phyloP scores from a whole-genome alignment of 1,140 invertebrate species.

The Vollenhovia emeryi region DNA sequence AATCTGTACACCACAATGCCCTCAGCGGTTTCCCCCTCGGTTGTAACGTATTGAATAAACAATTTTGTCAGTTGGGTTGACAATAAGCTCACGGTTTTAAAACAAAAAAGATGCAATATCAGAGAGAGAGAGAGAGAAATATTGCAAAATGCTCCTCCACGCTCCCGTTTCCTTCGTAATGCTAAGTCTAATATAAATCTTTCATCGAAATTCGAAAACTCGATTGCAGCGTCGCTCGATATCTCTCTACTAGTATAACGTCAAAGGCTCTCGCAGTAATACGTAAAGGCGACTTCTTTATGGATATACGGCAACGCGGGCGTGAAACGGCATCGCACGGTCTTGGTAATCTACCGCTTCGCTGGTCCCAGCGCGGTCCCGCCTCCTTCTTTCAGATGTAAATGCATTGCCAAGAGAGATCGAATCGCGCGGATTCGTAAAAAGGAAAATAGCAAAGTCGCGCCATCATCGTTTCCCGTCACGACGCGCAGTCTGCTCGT shows the following conservation, averaged over 20 bases:
- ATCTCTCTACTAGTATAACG: neutral
- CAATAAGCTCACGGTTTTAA: no score
- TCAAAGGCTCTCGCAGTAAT: neutral
- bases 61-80: no score
- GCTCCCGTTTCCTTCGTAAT: neutral
- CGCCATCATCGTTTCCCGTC: conserved; percentile 30
- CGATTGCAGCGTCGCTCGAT: conserved; percentile 6
- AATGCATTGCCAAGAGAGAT: conserved; percentile 41
- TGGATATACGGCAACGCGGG: neutral
- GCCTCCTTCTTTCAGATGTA: conserved; percentile 47
- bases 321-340: neutral
- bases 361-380: conserved; percentile 20
- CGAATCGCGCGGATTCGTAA: conserved; percentile 29
- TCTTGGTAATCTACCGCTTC: conserved; percentile 30
- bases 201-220: neutral
- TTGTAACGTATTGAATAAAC: no score
- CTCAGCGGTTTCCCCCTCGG: no score
- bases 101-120: neutral
- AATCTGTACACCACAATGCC: no score
- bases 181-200: neutral
- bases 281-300: conserved; percentile 32
- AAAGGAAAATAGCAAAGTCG: conserved; percentile 37
- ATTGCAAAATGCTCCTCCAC: neutral
- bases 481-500: neutral
- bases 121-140: neutral